phyloP scores from a whole-genome alignment of 2,888 invertebrate species.

The Volucella zonaria region DNA sequence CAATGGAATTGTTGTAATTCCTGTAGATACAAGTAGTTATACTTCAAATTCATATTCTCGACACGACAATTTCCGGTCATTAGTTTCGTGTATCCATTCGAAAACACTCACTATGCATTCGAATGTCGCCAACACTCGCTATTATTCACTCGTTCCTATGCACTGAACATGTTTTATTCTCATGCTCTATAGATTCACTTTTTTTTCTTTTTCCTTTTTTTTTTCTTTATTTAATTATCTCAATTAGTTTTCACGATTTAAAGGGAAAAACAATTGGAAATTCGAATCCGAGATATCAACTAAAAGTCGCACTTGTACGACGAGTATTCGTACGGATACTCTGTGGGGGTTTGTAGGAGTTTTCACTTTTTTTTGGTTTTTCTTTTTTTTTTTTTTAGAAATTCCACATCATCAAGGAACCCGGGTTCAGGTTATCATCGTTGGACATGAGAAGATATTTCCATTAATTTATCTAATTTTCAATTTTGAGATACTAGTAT shows the following conservation, averaged over 20 bases:
- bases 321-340: too few species aligned
- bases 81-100: conserved; percentile 9
- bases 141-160: conserved; percentile 59
- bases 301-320: background rate
- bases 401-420: conserved; percentile 49
- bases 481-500: conserved; percentile 8
- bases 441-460: conserved; percentile 22
- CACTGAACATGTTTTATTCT: conserved; percentile 60
- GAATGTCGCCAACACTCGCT: conserved; percentile 24
- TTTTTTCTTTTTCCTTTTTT: conserved; percentile 12
- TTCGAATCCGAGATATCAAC: conserved; percentile 15
- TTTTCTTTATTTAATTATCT: background rate
- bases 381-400: conserved; percentile 27
- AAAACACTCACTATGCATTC: background rate
- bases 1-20: too few species aligned
- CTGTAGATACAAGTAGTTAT: too few species aligned
- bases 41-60: too few species aligned
- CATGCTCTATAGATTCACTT: conserved; percentile 35
- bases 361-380: too few species aligned
- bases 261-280: conserved; percentile 32
- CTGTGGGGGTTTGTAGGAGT: too few species aligned
- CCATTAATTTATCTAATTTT: conserved; percentile 24
- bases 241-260: conserved; percentile 29
- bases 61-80: conserved; percentile 39
- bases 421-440: conserved; percentile 56